Base-by-base conservation (phyloP, 2,888 invertebrate genomes). In the Agonopterix subpropinquella region DNA sequence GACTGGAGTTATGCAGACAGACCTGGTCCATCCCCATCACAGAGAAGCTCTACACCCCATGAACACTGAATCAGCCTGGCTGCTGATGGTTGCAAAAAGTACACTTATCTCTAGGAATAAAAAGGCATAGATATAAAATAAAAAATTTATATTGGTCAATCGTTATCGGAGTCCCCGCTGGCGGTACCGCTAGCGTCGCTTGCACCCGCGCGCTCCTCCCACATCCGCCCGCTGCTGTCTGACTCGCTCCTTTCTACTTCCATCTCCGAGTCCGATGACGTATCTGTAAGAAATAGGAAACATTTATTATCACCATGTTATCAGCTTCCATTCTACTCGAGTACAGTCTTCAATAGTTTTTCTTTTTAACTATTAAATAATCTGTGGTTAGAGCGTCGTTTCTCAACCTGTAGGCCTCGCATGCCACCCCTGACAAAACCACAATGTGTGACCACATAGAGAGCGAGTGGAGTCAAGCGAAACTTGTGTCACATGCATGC, bases 201-300 rank as follows among this genome's bases (percentile, higher is more conserved):
- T 9, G 59, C 66, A 18, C 48, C 62, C 67, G 49, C 73, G 74
- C 39, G 39, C 48, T 76, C 80, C 49, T 70, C 76, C 70, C 80
- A 78, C 36, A 76, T 75, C 36, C 68, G 72, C 28, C 68, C 76
- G 61, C 80, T 78, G 50, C 11, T 15, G 10, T 47, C 47, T 0
- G 43, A 44, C 11, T 73, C 77, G 0, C 86, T 82, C 47, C 75
- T 72, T 3, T 78, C 81, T 0, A 73, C 59, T 8, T 79, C 78
- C 70, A 79, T 70, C 10, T 82, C 83, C 2, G 80, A 81, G 10
- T 85, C 87, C 9, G 86, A 83, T 36, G 86, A 81, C 2, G 85
- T 68, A 41, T 88, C 87, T 87, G 64, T 0, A 49, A 48, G 51
- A 35, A 47, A 28, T 18, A 28, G 8, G 8, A 41, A 45, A 37